Evolutionary conservation across 2,113 vertebrate genomes (phyloP).

Genomic region (Bujurquina vittata): DNA sequence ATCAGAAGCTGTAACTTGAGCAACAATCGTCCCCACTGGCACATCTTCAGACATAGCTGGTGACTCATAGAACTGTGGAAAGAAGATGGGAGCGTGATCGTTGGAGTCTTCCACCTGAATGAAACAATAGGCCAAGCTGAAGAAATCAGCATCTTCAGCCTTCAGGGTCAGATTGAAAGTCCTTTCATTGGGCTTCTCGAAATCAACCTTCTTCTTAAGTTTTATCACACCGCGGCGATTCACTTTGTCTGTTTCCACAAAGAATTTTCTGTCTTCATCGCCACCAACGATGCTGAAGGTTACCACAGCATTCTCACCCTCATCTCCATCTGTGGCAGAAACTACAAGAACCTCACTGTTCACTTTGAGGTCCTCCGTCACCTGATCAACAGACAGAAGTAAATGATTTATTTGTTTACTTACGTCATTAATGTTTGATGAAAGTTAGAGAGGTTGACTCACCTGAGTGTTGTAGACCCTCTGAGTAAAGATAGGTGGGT

Average conservation of each 20-base stretch:
- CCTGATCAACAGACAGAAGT: conserved; percentile 47
- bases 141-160: conserved; percentile 88
- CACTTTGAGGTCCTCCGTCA: conserved; percentile 83
- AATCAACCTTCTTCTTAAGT: conserved; percentile 86
- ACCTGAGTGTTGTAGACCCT: conserved; percentile 79
- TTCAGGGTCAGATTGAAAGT: conserved; percentile 89
- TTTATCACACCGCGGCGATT: conserved; percentile 81
- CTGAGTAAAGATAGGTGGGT: conserved; percentile 87
- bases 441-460: neutral
- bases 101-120: conserved; percentile 90
- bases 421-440: neutral
- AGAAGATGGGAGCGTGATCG: conserved; percentile 87
- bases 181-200: conserved; percentile 88
- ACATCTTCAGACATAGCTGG: conserved; percentile 83
- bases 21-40: conserved; percentile 83
- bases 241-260: conserved; percentile 86
- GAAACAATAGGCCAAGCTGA: conserved; percentile 81
- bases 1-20: conserved; percentile 87
- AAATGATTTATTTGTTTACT: neutral
- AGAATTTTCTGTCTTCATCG: conserved; percentile 88
- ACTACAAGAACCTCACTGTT: conserved; percentile 84
- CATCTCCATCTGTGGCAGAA: conserved; percentile 85
- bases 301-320: conserved; percentile 86
- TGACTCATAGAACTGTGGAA: conserved; percentile 86
- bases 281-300: conserved; percentile 88